These are phyloP conservation scores for Pseudobourletiella spinata DNA, from an alignment of 1,140 invertebrate genomes.

Conservation along the genomic window DNA sequence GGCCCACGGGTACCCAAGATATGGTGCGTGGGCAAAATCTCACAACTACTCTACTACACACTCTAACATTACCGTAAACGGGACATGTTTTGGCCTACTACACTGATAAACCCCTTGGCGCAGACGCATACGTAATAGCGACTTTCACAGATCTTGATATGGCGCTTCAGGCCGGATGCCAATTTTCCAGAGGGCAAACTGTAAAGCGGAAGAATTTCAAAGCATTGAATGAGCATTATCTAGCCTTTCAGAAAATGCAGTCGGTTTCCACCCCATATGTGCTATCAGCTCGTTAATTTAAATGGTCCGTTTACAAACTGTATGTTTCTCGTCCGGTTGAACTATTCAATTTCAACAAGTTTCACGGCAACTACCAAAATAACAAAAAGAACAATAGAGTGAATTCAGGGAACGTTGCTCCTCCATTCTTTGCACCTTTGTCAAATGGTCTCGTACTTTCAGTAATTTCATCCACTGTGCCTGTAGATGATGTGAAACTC, in stretches of 20 bases:
- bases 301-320: background rate
- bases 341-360: constrained; percentile 25
- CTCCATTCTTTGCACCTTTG: background rate
- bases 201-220: constrained; percentile 6
- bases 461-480: background rate
- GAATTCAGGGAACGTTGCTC: background rate
- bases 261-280: constrained; percentile 19
- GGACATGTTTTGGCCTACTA: no score
- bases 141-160: no score
- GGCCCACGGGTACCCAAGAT: no score
- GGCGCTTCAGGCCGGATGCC: no score
- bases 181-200: constrained; percentile 15
- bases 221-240: constrained; percentile 11
- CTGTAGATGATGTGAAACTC: background rate
- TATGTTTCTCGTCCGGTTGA: background rate
- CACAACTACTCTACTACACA: no score
- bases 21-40: no score
- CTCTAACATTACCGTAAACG: no score
- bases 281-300: background rate
- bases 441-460: no score
- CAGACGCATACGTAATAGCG: no score
- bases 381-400: no score
- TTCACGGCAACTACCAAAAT: background rate
- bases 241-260: constrained; percentile 16
- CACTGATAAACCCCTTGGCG: no score